Base-by-base conservation (phyloP, 2,797 vertebrate species). In the Pangasius sanitwongsei region DNA sequence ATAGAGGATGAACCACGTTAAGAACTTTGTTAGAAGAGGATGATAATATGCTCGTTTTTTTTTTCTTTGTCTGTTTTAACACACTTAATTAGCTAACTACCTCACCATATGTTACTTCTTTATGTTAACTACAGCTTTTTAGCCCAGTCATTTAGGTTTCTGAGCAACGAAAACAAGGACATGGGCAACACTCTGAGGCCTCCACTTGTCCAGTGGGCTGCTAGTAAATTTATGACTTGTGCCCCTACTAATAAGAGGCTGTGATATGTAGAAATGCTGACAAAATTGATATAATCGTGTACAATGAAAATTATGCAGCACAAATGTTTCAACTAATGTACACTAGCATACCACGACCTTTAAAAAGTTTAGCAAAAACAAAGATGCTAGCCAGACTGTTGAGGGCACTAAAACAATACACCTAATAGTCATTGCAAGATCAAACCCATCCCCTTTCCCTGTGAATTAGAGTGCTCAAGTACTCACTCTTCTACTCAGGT, bases 361-460 rank as follows among this genome's bases (percentile, higher is more conserved):
- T 18, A 55, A 59, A 81, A 82, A 44, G 80, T 41, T 82, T 61
- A 61, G 31, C 78, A 23, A 37, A 37, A 82, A 59, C 20, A 82
- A 82, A 13, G 20, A 61, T 61, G 20, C 55, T 61, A 41, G 57
- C 55, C 55, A 82, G 57, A 82, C 41, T 48, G 37, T 31, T 83
- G 41, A 20, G 82, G 59, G 13, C 41, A 44, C 2, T 28, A 67
- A 48, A 15, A 8, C 11, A 41, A 41, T 41, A 23, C 23, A 61
- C 34, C 80, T 31, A 48, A 84, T n/a, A 84, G 41, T 67, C 61
- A 59, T 16, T 48, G 41, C 61, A 20, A 48, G 23, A 83, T 67
- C 23, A 83, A 83, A 20, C 11, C 59, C 37, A 48, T n/a, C 82
- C 7, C 16, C 50, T 37, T 65, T 84, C 82, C 28, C 15, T 48